phyloP scores from a whole-genome alignment of 2,888 invertebrate species.

The Euclidia mi region DNA sequence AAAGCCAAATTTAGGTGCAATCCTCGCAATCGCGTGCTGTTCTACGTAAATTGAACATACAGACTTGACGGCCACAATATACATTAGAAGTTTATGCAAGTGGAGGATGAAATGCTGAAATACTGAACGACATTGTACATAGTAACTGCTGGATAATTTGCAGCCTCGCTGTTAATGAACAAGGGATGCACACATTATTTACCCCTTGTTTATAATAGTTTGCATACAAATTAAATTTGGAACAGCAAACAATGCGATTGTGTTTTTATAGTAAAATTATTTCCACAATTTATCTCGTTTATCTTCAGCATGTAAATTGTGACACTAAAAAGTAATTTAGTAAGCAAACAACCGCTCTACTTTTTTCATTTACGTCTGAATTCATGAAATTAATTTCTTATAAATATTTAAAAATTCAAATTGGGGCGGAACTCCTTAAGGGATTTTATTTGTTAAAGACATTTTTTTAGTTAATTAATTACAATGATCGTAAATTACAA shows the following conservation, averaged over 20 bases:
- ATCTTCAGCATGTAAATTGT: slow-evolving; percentile 26
- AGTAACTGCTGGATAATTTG: slow-evolving; percentile 27
- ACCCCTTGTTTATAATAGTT: slow-evolving; percentile 18
- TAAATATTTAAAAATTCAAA: slow-evolving; percentile 59
- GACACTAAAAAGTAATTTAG: slow-evolving; percentile 41
- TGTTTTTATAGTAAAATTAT: background rate
- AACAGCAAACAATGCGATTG: background rate
- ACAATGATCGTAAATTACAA: slow-evolving; percentile 47
- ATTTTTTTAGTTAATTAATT: slow-evolving; percentile 49
- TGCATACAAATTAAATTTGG: background rate
- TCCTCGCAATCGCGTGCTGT: slow-evolving; percentile 45
- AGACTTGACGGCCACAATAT: slow-evolving; percentile 46
- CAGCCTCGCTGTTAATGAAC: slow-evolving; percentile 40
- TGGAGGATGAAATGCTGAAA: slow-evolving; percentile 34
- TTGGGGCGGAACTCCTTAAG: slow-evolving; percentile 42
- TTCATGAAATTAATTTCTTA: slow-evolving; percentile 52
- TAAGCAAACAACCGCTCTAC: slow-evolving; percentile 38
- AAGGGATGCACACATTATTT: slow-evolving; percentile 32
- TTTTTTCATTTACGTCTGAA: slow-evolving; percentile 47
- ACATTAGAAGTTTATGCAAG: slow-evolving; percentile 40
- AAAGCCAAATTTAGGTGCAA: slow-evolving; percentile 56
- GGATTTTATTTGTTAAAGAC: slow-evolving; percentile 37
- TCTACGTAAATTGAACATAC: slow-evolving; percentile 48
- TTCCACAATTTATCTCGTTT: slow-evolving; percentile 7
- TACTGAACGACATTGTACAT: slow-evolving; percentile 23